A percentile compares a stretch with the other conserved stretches of the same genome.
Evolutionary conservation across 2,888 invertebrate genomes (phyloP).

Genomic region (Dicyrtomina minuta): DNA sequence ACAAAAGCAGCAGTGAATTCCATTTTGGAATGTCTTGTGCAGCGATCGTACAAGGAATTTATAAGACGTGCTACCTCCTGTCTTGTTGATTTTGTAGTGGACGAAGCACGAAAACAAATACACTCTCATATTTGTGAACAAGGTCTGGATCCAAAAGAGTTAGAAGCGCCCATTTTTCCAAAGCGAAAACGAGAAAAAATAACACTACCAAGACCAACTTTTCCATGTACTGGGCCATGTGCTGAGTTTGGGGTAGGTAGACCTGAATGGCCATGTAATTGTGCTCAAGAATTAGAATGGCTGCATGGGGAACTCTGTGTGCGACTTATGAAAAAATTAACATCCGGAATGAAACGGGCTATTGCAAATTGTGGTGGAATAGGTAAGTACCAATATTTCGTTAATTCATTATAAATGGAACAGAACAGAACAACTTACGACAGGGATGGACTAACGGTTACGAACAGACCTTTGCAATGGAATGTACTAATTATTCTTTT

Average conservation of each 20-base stretch:
- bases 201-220: slow-evolving; percentile 5
- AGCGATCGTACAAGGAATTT: slow-evolving; percentile 15
- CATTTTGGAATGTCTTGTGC: slow-evolving; percentile 17
- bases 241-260: slow-evolving; percentile 8
- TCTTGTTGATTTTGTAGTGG: slow-evolving; percentile 18
- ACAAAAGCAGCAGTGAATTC: slow-evolving; percentile 16
- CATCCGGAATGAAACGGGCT: slow-evolving; percentile 1
- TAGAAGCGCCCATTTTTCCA: slow-evolving; percentile 7
- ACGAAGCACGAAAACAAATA: slow-evolving; percentile 9
- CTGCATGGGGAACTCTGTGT: slow-evolving; percentile 19
- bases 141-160: slow-evolving; percentile 11
- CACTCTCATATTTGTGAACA: not conserved
- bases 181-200: slow-evolving; percentile 1
- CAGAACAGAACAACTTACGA: too few relatives aligned
- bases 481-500: too few relatives aligned
- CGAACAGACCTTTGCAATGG: too few relatives aligned
- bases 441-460: too few relatives aligned
- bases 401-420: not conserved
- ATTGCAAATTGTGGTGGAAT: not conserved
- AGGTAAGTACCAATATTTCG: not conserved
- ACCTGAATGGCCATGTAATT: slow-evolving; percentile 8
- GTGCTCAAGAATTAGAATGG: slow-evolving; percentile 12
- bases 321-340: slow-evolving; percentile 4
- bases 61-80: slow-evolving; percentile 21
- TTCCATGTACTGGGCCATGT: slow-evolving; percentile 30